phyloP scores from a whole-genome alignment of 2,888 invertebrate species.

The Melanostoma scalare region DNA sequence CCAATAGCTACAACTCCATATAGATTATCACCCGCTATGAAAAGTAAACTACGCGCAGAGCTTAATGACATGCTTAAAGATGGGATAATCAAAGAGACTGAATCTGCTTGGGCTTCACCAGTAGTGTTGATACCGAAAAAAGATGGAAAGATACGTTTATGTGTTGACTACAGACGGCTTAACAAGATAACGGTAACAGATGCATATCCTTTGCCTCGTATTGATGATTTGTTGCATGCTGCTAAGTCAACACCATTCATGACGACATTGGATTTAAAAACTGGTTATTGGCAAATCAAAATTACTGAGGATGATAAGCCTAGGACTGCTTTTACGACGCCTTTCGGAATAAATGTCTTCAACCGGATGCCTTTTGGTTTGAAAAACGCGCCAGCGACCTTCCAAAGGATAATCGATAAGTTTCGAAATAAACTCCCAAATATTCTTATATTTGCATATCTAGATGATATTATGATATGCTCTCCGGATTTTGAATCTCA shows the following conservation, averaged over 20 bases:
- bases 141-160: conserved; percentile 75
- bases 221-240: conserved; percentile 79
- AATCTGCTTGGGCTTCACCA: conserved; percentile 79
- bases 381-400: conserved; percentile 77
- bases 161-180: conserved; percentile 77
- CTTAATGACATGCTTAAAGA: conserved; percentile 75
- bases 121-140: conserved; percentile 78
- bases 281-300: conserved; percentile 79
- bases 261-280: conserved; percentile 75
- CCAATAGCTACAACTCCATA: conserved; percentile 54
- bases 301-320: conserved; percentile 74
- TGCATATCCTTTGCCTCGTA: conserved; percentile 79
- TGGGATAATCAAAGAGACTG: conserved; percentile 78
- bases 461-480: conserved; percentile 76
- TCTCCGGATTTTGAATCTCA: conserved; percentile 75
- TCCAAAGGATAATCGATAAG: conserved; percentile 76
- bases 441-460: conserved; percentile 74
- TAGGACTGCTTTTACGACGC: conserved; percentile 77
- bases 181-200: conserved; percentile 74
- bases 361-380: conserved; percentile 78
- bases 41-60: conserved; percentile 62
- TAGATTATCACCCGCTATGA: conserved; percentile 30
- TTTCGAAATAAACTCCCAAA: conserved; percentile 66
- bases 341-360: conserved; percentile 77
- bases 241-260: conserved; percentile 73